Evolutionary conservation across 2,888 invertebrate genomes (phyloP), one percentile per base, ranked within the genome.

Genomic region (Sarcophaga rosellei): DNA sequence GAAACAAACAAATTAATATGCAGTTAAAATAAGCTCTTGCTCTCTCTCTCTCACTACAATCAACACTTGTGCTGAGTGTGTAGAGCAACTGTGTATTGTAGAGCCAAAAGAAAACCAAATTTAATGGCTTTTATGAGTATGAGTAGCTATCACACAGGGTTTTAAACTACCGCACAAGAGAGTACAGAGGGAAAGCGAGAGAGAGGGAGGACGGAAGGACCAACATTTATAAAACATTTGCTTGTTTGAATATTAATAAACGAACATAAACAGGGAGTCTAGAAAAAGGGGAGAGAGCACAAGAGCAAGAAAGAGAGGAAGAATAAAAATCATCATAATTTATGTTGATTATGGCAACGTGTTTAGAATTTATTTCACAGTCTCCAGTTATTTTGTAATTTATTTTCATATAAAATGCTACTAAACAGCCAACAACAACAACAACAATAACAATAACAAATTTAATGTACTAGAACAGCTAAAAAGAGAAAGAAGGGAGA

Each of bases 331-430:
- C 65, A 68, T 69, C 23, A 72, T 81, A 86, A 86, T 84, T 86
- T 84, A 84, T 86, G 84, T 84, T 86, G 83, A 86, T 86, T 86
- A 81, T 84, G 44, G 11, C 77, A 84, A 86, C 86, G 86, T 86
- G 86, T 70, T 75, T 62, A 61, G 84, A 78, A 86, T 86, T 77
- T 70, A 23, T 66, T 70, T 53, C 15, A 63, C 15, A 10, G 53
- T 80, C 45, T 73, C 23, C 44, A 57, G 44, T 44, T 62, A 20
- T 61, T 35, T n/a, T 62, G 53, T 35, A 47, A 77, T 83, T 73
- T 77, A 66, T 77, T 76, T 59, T 11, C 25, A 25, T 25, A 63
- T 25, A 63, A 63, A 20, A 35, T 35, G 35, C 35, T 35, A 35
- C 35, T 35, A 35, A 35, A 35, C 35, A 35, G 8, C 35, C 35